Evolutionary conservation across 2,888 invertebrate species (phyloP), one percentile per base, ranked within the genome.

Genomic region (Apantesis nais): DNA sequence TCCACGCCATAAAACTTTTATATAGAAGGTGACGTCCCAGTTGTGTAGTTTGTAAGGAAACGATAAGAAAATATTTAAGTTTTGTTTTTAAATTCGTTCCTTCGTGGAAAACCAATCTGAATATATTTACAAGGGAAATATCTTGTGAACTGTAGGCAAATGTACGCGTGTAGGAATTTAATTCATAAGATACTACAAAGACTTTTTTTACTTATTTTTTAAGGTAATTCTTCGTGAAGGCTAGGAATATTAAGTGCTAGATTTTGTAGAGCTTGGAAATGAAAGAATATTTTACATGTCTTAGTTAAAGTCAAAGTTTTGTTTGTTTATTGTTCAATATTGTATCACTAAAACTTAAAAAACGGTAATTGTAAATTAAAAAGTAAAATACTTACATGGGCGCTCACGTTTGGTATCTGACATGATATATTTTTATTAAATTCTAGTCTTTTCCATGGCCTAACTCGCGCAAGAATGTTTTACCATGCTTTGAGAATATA

Each of bases 1-100:
- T 93, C 92, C 92, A 86, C 86, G 77, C 90, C 93, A 93, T 93
- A 92, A 93, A 94, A 93, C 92, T 93, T 93, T 90, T 92, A 90
- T 88, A 88, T 86, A 88, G 85, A 83, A 90, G 88, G 89, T 91
- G 92, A 89, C 87, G 86, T 92, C 92, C 91, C 91, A 79, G 83
- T 85, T 86, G 92, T 88, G 90, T 92, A 93, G 93, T 93, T 93
- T 83, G 88, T 87, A 87, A 85, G 52, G 85, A 87, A 84, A 87
- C 89, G 90, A 92, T 92, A 92, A 92, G 90, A 87, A 88, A 88
- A 48, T 44, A 74, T 67, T 77, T 73, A 69, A 73, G 68, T 71
- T 66, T 71, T 63, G 44, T 62, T 48, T 71, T 52, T n/a, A 19
- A 62, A 37, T 31, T 62, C 58, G 58, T 58, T 58, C 58, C 58